These are phyloP conservation scores for Petrophora chlorosata DNA, from an alignment of 2,888 invertebrate species.

Conservation along the genomic window DNA sequence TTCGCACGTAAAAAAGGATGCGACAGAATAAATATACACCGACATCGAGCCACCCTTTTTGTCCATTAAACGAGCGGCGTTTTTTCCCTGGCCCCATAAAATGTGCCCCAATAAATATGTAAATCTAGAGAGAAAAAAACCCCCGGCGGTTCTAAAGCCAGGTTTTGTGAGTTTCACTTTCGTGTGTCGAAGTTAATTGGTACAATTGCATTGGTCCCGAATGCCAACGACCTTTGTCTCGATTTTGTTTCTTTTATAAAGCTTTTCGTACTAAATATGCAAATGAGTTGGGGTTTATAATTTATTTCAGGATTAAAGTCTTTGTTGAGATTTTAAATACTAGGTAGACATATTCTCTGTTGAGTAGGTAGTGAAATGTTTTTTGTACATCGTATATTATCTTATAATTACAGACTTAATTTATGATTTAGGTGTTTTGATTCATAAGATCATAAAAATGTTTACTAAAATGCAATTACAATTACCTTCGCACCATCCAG, in stretches of 20 bases:
- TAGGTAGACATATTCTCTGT: too few relatives aligned
- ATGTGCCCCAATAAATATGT: constrained; percentile 84
- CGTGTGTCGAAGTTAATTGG: constrained; percentile 72
- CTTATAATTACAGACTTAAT: too few relatives aligned
- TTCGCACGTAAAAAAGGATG: constrained; percentile 82
- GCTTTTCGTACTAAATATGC: constrained; percentile 46
- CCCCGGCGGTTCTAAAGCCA: constrained; percentile 43
- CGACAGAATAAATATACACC: constrained; percentile 83
- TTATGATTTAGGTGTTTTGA: neutral
- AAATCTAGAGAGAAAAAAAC: constrained; percentile 75
- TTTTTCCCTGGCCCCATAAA: constrained; percentile 80
- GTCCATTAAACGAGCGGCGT: constrained; percentile 80
- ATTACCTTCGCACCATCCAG: neutral
- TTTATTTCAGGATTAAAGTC: constrained; percentile 2
- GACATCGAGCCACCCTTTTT: constrained; percentile 81
- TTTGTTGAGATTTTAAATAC: neutral
- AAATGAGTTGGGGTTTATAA: constrained; percentile 38
- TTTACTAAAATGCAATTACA: constrained; percentile 8
- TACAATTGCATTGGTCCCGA: constrained; percentile 64
- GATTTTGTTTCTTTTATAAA: constrained; percentile 41
- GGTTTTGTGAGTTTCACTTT: constrained; percentile 73
- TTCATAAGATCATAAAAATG: constrained; percentile 3
- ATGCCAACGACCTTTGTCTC: constrained; percentile 65
- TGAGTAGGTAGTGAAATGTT: too few relatives aligned
- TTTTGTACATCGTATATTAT: too few relatives aligned